phyloP scores from a whole-genome alignment of 2,888 invertebrate species.

The Stegana nigrithorax region DNA sequence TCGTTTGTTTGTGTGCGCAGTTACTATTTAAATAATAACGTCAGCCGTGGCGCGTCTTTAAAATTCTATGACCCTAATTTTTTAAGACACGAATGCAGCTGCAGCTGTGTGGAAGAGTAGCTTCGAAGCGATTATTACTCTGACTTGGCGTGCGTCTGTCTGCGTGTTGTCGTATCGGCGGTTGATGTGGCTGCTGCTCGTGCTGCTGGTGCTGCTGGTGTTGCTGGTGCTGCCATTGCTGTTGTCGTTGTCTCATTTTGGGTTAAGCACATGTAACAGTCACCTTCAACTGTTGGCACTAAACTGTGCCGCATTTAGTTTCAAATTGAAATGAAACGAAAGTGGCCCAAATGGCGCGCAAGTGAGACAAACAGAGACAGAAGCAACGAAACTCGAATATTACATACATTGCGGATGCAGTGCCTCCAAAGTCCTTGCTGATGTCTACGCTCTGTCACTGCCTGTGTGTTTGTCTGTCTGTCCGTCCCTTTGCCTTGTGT shows the following conservation, averaged over 20 bases:
- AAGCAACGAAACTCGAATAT: too few relatives aligned
- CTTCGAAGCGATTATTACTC: neutral
- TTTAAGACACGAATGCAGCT: slow-evolving; percentile 50
- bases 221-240: neutral
- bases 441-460: too few relatives aligned
- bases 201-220: neutral
- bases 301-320: slow-evolving; percentile 7
- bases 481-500: neutral
- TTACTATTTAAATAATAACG: slow-evolving; percentile 25
- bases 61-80: slow-evolving; percentile 51
- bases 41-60: slow-evolving; percentile 41
- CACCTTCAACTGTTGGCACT: slow-evolving; percentile 2
- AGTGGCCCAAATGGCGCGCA: neutral
- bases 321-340: neutral
- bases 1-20: too few relatives aligned
- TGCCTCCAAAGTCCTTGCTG: neutral
- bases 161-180: neutral
- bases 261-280: slow-evolving; percentile 46
- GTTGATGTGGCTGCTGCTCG: too few relatives aligned
- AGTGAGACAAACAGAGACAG: too few relatives aligned
- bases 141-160: neutral
- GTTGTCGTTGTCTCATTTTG: slow-evolving; percentile 37
- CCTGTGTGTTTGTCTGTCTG: too few relatives aligned
- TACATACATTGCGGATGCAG: too few relatives aligned
- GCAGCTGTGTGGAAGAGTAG: slow-evolving; percentile 39